A percentile compares a stretch with the other conserved stretches of the same genome.
Evolutionary conservation across 2,797 vertebrate species (phyloP).

Genomic region (Pteropus rufus): DNA sequence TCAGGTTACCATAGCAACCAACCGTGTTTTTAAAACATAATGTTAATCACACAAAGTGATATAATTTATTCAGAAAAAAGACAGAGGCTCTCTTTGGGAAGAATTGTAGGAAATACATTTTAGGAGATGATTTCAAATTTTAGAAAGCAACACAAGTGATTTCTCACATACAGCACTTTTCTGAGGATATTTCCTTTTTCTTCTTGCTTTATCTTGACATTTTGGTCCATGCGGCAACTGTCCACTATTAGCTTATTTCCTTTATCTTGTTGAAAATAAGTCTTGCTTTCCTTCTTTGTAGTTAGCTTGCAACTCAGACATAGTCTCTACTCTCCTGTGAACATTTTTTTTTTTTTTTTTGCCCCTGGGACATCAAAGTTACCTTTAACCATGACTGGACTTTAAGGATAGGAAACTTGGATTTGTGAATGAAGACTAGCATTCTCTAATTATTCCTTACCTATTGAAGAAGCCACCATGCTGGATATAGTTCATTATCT

Average conservation of each 20-base stretch:
- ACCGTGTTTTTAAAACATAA: constrained; percentile 32
- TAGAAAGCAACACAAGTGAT: background rate
- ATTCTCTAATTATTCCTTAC: background rate
- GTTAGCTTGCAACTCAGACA: background rate
- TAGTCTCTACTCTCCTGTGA: background rate
- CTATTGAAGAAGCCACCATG: background rate
- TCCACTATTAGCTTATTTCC: background rate
- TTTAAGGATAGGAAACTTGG: background rate
- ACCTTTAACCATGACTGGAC: background rate
- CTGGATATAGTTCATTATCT: background rate
- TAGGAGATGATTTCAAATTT: background rate
- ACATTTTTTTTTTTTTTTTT: background rate
- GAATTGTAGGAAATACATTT: background rate
- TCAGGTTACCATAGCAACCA: constrained; percentile 51
- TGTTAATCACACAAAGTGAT: constrained; percentile 15
- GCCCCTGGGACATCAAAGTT: background rate
- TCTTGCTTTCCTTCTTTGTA: background rate
- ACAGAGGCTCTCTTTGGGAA: background rate
- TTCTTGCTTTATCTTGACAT: background rate
- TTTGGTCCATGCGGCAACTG: background rate
- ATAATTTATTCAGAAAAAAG: constrained; percentile 6
- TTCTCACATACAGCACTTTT: background rate
- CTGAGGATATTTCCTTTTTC: background rate
- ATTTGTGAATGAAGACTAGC: background rate
- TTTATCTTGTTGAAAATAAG: constrained; percentile 6